phyloP scores from a whole-genome alignment of 2,113 vertebrate species.

The Benthochromis sp. region DNA sequence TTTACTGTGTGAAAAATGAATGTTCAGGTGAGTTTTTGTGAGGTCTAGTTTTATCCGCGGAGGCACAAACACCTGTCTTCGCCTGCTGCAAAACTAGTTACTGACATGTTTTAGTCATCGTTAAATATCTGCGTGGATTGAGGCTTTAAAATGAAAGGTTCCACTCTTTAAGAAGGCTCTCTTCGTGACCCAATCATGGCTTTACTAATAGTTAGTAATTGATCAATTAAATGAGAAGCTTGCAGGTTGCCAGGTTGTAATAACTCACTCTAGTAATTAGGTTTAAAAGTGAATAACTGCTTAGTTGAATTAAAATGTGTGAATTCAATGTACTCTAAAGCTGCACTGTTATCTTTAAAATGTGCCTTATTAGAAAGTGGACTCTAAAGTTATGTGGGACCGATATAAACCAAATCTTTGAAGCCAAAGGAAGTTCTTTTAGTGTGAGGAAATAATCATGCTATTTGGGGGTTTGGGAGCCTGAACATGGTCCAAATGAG shows the following conservation, averaged over 20 bases:
- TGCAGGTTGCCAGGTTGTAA: not conserved
- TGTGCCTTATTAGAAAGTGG: not conserved
- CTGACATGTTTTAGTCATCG: not conserved
- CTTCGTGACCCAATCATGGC: accelerated
- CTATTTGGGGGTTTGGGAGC: not conserved
- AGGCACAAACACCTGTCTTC: not conserved
- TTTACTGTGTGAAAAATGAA: not conserved
- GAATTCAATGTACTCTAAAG: not conserved
- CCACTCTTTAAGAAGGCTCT: not conserved
- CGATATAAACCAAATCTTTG: not conserved
- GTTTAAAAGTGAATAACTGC: not conserved
- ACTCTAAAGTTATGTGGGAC: not conserved
- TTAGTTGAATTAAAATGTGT: not conserved
- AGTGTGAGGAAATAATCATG: not conserved
- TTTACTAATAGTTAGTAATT: not conserved
- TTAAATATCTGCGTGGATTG: not conserved
- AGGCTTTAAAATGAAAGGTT: not conserved
- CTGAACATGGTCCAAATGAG: not conserved
- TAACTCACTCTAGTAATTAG: not conserved
- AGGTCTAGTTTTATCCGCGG: not conserved
- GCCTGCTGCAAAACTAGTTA: not conserved
- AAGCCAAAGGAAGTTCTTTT: not conserved
- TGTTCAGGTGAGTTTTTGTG: not conserved
- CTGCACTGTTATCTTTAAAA: not conserved
- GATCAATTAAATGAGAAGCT: not conserved